Evolutionary conservation across 2,113 vertebrate species (phyloP).

Genomic region (Vicugna pacos): DNA sequence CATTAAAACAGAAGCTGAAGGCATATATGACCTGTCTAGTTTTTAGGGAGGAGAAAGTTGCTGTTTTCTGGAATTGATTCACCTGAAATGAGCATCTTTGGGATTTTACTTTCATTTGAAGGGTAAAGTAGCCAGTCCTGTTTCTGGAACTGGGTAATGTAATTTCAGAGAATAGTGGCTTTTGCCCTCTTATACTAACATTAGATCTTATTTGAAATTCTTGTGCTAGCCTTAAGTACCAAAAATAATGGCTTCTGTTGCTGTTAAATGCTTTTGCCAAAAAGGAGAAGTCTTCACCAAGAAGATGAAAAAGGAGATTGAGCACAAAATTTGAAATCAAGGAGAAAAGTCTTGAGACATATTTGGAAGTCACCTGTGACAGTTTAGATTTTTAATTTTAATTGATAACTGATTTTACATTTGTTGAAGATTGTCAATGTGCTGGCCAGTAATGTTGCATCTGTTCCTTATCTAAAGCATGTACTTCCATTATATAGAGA

Average conservation of each 20-base stretch:
- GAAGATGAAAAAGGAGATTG: not conserved
- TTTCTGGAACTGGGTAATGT: conserved; percentile 23
- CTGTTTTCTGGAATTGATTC: not conserved
- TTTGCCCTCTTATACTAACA: not conserved
- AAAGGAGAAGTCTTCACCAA: not conserved
- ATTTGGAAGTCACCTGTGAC: conserved; percentile 16
- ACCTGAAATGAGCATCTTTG: not conserved
- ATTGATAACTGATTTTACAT: not conserved
- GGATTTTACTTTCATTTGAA: conserved; percentile 36
- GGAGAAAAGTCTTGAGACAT: conserved; percentile 23
- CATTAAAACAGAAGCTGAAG: conserved; percentile 23
- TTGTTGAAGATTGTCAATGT: not conserved
- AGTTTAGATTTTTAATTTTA: conserved; percentile 26
- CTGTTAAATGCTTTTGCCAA: not conserved
- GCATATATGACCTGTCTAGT: not conserved
- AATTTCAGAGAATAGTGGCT: conserved; percentile 1
- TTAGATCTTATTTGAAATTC: conserved; percentile 47
- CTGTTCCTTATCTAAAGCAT: not conserved
- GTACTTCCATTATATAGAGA: not conserved
- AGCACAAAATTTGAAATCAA: not conserved
- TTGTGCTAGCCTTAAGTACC: not conserved
- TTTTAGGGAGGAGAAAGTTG: not conserved
- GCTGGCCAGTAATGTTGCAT: not conserved
- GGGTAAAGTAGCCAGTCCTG: not conserved
- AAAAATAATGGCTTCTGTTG: not conserved